phyloP scores from a whole-genome alignment of 2,888 invertebrate genomes.

The Synanthedon tipuliformis region DNA sequence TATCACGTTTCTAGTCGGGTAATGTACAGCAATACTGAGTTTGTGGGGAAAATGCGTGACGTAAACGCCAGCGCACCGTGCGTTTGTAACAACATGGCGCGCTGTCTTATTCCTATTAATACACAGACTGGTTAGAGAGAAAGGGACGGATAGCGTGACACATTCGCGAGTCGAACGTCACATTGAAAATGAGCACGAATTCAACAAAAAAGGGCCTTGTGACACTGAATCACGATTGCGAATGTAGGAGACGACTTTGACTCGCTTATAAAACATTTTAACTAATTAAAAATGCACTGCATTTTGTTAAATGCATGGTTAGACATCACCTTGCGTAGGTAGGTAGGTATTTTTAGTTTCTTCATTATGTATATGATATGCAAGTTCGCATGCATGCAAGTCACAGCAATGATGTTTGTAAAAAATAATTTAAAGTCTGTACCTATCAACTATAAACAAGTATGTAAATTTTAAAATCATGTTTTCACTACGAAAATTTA shows the following conservation, averaged over 20 bases:
- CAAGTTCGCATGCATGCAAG: too few relatives aligned
- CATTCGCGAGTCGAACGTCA: slow-evolving; percentile 15
- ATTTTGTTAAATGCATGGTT: too few relatives aligned
- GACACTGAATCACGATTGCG: slow-evolving; percentile 3
- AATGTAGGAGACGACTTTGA: background rate
- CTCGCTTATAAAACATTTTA: too few relatives aligned
- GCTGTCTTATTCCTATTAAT: slow-evolving; percentile 2
- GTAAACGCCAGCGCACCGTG: slow-evolving; percentile 8
- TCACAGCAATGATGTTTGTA: too few relatives aligned
- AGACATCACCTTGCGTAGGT: too few relatives aligned
- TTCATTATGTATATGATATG: too few relatives aligned
- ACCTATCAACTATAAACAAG: too few relatives aligned
- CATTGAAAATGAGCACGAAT: slow-evolving; percentile 31
- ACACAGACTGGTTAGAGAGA: slow-evolving; percentile 8
- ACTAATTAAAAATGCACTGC: too few relatives aligned
- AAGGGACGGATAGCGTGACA: slow-evolving; percentile 12
- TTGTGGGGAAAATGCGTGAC: slow-evolving; percentile 13
- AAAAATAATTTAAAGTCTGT: too few relatives aligned
- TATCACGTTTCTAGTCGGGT: slow-evolving; percentile 10
- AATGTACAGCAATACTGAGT: slow-evolving; percentile 3
- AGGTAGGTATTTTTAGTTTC: too few relatives aligned
- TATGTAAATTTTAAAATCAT: too few relatives aligned
- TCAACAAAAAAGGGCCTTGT: slow-evolving; percentile 11
- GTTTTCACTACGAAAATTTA: too few relatives aligned
- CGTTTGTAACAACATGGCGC: background rate